Conservation (phyloP, 2,888 invertebrate species). For the Muschampia plurimacula region DNA sequence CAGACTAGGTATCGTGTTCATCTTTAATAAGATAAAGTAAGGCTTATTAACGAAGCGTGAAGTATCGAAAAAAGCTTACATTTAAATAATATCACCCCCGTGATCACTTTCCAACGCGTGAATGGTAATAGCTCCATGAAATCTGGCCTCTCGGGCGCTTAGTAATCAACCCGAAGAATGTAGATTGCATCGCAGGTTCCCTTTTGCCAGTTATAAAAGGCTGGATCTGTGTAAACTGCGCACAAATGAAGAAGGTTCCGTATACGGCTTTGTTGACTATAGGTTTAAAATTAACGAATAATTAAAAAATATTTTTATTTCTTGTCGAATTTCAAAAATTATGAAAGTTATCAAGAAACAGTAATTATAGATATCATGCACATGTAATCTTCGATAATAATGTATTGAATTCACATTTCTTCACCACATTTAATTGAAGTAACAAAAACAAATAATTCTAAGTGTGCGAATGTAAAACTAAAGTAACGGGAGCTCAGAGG, state of each 20-base stretch:
- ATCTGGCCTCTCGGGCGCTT: constrained; percentile 80
- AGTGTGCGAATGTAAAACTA: too few species aligned
- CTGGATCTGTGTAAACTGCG: background rate
- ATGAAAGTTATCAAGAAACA: too few species aligned
- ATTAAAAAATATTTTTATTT: too few species aligned
- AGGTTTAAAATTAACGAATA: background rate
- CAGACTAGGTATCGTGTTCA: constrained; percentile 36
- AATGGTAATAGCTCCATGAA: constrained; percentile 78
- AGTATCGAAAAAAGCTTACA: constrained; percentile 84
- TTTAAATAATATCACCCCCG: constrained; percentile 84
- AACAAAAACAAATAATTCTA: too few species aligned
- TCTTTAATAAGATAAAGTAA: constrained; percentile 50
- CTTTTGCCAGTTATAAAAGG: constrained; percentile 77
- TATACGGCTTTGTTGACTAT: background rate
- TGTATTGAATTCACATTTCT: too few species aligned
- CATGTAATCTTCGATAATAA: too few species aligned
- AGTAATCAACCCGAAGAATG: constrained; percentile 78
- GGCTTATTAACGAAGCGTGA: constrained; percentile 58
- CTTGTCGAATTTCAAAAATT: too few species aligned
- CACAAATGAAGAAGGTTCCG: background rate
- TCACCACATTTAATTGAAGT: too few species aligned
- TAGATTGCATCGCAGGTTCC: constrained; percentile 76
- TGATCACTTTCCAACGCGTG: constrained; percentile 81
- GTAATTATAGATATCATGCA: too few species aligned
- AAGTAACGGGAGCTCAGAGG: too few species aligned